A percentile compares a stretch with the other conserved stretches of the same genome.
These are phyloP conservation scores for Antitype chi DNA, from an alignment of 2,888 invertebrate genomes.

Conservation along the genomic window DNA sequence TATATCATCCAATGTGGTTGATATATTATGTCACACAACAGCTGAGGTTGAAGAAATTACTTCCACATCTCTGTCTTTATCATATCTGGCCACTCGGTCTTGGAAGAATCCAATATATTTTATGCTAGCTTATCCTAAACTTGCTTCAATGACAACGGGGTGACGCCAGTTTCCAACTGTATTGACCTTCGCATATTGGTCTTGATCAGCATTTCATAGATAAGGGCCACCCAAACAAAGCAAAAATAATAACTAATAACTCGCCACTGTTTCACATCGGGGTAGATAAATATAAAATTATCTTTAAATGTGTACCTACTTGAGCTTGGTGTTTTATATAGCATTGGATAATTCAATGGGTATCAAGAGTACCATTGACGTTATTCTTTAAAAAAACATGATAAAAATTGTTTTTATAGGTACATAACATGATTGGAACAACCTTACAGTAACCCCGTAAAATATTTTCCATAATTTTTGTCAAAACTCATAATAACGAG, in stretches of 20 bases:
- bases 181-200: neutral
- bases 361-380: slow-evolving; percentile 26
- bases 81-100: neutral
- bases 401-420: slow-evolving; percentile 26
- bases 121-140: neutral
- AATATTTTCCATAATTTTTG: slow-evolving; percentile 21
- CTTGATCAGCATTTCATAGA: neutral
- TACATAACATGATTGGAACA: slow-evolving; percentile 9
- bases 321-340: neutral
- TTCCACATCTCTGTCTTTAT: neutral
- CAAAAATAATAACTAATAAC: neutral
- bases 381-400: slow-evolving; percentile 6
- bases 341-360: slow-evolving; percentile 5
- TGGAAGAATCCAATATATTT: neutral
- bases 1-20: no score
- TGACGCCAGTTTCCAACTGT: neutral
- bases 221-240: neutral
- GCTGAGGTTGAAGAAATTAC: neutral
- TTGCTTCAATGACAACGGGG: neutral
- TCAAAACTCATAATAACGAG: neutral
- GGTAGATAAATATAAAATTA: neutral
- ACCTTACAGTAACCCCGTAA: slow-evolving; percentile 9
- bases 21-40: neutral
- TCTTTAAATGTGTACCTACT: neutral
- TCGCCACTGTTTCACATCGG: neutral